Percentiles rank a stretch among this genome's conserved stretches.
Evolutionary conservation across 2,888 invertebrate genomes (phyloP).

Genomic region (Nomada lathburiana): DNA sequence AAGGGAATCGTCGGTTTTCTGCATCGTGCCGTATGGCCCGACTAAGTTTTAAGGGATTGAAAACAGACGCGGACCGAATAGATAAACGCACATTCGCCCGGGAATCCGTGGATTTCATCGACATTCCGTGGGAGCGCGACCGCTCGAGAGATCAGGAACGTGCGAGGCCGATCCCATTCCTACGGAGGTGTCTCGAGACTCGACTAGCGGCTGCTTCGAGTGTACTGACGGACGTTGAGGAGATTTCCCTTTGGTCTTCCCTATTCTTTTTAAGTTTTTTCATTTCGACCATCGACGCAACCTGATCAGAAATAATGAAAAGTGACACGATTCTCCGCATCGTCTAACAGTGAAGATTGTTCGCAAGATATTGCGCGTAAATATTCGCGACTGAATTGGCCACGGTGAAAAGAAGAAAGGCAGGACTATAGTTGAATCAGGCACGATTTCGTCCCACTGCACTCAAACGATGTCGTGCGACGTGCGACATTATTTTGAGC

Average conservation of each 20-base stretch:
- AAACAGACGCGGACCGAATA: constrained; percentile 76
- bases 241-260: background rate
- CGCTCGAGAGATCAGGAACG: constrained; percentile 62
- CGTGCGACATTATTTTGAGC: constrained; percentile 75
- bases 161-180: constrained; percentile 56
- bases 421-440: background rate
- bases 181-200: constrained; percentile 47
- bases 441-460: constrained; percentile 31
- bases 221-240: constrained; percentile 22
- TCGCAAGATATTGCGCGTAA: too few species aligned
- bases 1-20: constrained; percentile 60
- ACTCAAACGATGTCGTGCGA: constrained; percentile 44
- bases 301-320: too few species aligned
- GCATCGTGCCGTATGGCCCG: constrained; percentile 61
- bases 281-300: too few species aligned
- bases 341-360: too few species aligned
- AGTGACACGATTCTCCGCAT: too few species aligned
- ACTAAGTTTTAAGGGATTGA: constrained; percentile 78
- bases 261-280: background rate
- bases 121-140: constrained; percentile 65
- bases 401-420: background rate
- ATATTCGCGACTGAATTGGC: too few species aligned
- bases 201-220: constrained; percentile 24
- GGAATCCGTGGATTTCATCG: constrained; percentile 70
- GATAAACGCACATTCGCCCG: constrained; percentile 72